phyloP scores from a whole-genome alignment of 2,797 vertebrate genomes.

The Trichosurus vulpecula region DNA sequence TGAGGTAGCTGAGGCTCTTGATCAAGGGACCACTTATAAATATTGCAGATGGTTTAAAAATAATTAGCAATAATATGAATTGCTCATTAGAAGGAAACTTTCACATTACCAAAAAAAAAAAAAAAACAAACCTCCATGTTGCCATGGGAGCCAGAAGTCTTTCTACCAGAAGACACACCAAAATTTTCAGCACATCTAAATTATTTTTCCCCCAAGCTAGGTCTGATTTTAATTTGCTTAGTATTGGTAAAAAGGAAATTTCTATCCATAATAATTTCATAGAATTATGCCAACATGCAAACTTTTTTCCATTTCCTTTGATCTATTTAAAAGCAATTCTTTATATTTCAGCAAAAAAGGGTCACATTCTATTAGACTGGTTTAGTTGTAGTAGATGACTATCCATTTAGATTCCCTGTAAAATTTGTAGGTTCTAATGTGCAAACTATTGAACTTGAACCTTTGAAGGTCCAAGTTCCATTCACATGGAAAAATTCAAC shows the following conservation, averaged over 20 bases:
- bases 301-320: slow-evolving; percentile 49
- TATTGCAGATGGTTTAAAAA: slow-evolving; percentile 37
- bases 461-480: slow-evolving; percentile 52
- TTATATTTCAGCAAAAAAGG: background rate
- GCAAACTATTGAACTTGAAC: slow-evolving; percentile 59
- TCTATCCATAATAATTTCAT: slow-evolving; percentile 23
- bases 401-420: slow-evolving; percentile 49
- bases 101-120: background rate
- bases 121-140: background rate
- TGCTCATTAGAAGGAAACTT: slow-evolving; percentile 35
- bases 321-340: slow-evolving; percentile 54
- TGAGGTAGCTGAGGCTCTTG: slow-evolving; percentile 56
- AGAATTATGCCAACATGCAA: slow-evolving; percentile 27
- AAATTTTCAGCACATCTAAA: slow-evolving; percentile 22
- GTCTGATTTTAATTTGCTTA: slow-evolving; percentile 54
- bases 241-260: slow-evolving; percentile 49
- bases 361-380: background rate
- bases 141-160: background rate
- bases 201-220: background rate
- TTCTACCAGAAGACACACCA: slow-evolving; percentile 43
- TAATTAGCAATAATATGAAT: slow-evolving; percentile 41
- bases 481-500: slow-evolving; percentile 74
- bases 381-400: background rate
- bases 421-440: slow-evolving; percentile 52
- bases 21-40: slow-evolving; percentile 55